These are phyloP conservation scores for Drosophila guanche DNA, from an alignment of 1,140 invertebrate genomes.

Conservation along the genomic window DNA sequence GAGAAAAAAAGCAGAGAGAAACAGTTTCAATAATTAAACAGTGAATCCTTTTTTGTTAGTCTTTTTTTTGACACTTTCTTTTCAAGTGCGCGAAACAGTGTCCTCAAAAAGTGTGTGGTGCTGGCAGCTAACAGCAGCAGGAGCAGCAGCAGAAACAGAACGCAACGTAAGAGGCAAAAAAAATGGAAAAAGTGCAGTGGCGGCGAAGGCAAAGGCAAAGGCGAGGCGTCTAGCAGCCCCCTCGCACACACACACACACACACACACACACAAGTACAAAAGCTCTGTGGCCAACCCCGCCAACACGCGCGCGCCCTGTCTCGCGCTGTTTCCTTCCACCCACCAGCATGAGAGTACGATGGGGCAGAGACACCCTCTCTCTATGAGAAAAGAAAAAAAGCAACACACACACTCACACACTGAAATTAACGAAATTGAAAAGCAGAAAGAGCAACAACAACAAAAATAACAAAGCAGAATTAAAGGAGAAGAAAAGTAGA, in stretches of 20 bases:
- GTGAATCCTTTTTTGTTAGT: conserved; percentile 3
- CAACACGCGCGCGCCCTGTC: no score
- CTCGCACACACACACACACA: background rate
- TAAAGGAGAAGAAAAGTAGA: background rate
- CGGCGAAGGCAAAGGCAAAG: conserved; percentile 26
- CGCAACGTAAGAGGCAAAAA: conserved; percentile 28
- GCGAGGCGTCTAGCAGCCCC: conserved; percentile 66
- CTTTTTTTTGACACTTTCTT: conserved; percentile 58
- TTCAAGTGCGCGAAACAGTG: conserved; percentile 59
- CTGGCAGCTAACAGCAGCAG: conserved; percentile 7
- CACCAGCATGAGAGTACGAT: background rate
- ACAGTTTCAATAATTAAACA: conserved; percentile 19
- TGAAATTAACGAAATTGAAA: conserved; percentile 32
- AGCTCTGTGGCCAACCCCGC: background rate
- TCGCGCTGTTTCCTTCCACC: background rate
- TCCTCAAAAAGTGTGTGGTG: conserved; percentile 27
- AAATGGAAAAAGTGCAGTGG: conserved; percentile 52
- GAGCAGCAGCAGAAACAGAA: conserved; percentile 13
- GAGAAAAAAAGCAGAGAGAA: conserved; percentile 6
- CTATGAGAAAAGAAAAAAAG: conserved; percentile 11
- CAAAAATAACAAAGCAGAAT: conserved; percentile 1
- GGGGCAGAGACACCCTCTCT: conserved; percentile 36
- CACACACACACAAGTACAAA: background rate
- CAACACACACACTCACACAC: conserved; percentile 15
- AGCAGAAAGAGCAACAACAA: conserved; percentile 26